Evolutionary conservation across 2,113 vertebrate species (phyloP).

Genomic region (Rhadina sibilatrix): DNA sequence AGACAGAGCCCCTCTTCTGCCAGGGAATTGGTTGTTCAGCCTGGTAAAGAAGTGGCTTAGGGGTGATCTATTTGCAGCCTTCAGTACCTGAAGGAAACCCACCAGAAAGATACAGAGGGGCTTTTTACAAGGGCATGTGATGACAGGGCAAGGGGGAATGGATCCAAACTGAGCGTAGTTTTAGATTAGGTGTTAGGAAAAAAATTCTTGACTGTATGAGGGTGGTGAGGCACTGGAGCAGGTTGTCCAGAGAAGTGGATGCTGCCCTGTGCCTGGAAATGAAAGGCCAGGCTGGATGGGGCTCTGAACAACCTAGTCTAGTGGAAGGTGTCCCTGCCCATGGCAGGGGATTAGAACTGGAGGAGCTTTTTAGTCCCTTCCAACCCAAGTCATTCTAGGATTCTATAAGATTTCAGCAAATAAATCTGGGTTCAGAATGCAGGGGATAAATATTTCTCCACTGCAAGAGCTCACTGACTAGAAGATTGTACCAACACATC

Average conservation of each 20-base stretch:
- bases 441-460: not conserved
- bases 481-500: not conserved
- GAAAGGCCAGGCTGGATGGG: not conserved
- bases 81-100: not conserved
- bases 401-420: not conserved
- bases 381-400: not conserved
- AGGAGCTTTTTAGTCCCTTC: not conserved
- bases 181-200: not conserved
- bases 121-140: not conserved
- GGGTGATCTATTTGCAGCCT: not conserved
- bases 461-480: not conserved
- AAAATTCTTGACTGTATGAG: not conserved
- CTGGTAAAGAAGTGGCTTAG: not conserved
- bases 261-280: not conserved
- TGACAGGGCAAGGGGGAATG: not conserved
- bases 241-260: not conserved
- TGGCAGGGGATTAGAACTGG: not conserved
- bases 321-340: not conserved
- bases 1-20: not conserved
- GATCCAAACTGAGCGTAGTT: not conserved
- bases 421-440: not conserved
- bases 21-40: not conserved
- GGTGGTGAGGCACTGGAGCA: not conserved
- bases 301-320: not conserved
- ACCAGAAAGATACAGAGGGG: not conserved